phyloP scores from a whole-genome alignment of 1,140 invertebrate species.

The Drosophila leontia region DNA sequence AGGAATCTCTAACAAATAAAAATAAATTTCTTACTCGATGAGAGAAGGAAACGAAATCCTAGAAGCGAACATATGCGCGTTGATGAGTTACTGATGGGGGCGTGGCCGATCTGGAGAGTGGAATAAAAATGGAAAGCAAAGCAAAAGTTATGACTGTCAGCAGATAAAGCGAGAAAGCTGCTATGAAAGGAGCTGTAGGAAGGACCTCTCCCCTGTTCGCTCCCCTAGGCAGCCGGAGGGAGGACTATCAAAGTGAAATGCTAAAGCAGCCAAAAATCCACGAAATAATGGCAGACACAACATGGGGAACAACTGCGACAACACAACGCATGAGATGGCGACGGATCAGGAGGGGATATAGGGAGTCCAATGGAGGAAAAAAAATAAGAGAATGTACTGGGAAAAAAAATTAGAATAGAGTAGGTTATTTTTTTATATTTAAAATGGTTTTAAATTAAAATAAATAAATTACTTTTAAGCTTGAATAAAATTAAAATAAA shows the following conservation, averaged over 20 bases:
- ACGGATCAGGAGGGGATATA: conserved; percentile 13
- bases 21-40: conserved; percentile 71
- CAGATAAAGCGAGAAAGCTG: conserved; percentile 79
- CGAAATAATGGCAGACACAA: conserved; percentile 82
- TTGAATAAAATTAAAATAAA: not conserved
- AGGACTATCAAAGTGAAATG: conserved; percentile 82
- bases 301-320: conserved; percentile 81
- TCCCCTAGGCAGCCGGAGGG: conserved; percentile 6
- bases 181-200: conserved; percentile 31
- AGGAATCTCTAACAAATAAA: conserved; percentile 80
- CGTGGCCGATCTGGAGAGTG: conserved; percentile 55
- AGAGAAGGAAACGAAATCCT: conserved; percentile 14
- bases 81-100: conserved; percentile 70
- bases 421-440: not conserved
- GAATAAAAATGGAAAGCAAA: conserved; percentile 83
- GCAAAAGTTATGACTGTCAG: conserved; percentile 82
- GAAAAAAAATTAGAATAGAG: too few relatives aligned
- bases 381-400: not conserved
- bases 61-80: conserved; percentile 72
- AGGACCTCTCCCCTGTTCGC: not conserved
- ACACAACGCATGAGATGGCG: conserved; percentile 56
- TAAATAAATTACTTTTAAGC: too few relatives aligned
- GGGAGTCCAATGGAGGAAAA: not conserved
- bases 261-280: conserved; percentile 83
- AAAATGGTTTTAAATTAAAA: not conserved